phyloP scores from a whole-genome alignment of 2,113 vertebrate species.

The Cryptomyrus ogoouensis region DNA sequence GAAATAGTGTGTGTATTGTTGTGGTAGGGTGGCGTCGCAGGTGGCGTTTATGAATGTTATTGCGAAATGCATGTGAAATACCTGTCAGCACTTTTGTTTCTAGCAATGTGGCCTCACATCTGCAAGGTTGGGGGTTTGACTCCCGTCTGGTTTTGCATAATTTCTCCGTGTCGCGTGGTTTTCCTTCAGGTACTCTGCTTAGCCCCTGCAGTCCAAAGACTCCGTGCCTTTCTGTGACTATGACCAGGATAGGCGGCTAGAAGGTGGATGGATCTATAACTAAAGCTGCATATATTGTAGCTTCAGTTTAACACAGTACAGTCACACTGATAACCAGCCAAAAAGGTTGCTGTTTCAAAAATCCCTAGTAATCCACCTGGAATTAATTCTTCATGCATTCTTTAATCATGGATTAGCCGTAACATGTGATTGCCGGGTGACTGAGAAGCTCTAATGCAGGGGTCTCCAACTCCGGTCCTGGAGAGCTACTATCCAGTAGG shows the following conservation, averaged over 20 bases:
- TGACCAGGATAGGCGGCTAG: not conserved
- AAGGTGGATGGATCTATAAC: not conserved
- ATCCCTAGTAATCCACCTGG: not conserved
- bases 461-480: too few species aligned
- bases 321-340: not conserved
- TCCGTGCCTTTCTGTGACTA: not conserved
- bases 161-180: not conserved
- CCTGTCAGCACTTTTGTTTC: not conserved
- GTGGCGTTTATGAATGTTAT: not conserved
- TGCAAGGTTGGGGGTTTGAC: not conserved
- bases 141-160: not conserved
- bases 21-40: not conserved
- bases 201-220: not conserved
- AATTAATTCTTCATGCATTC: not conserved
- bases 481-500: too few species aligned
- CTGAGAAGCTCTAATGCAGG: not conserved
- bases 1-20: not conserved
- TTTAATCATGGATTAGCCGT: not conserved
- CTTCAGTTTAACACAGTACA: not conserved
- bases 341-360: not conserved
- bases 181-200: not conserved
- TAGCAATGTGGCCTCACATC: not conserved
- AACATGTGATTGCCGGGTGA: not conserved
- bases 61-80: not conserved
- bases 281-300: not conserved